These are phyloP conservation scores for Casuarius casuarius DNA, from an alignment of 2,113 vertebrate species.

Conservation along the genomic window DNA sequence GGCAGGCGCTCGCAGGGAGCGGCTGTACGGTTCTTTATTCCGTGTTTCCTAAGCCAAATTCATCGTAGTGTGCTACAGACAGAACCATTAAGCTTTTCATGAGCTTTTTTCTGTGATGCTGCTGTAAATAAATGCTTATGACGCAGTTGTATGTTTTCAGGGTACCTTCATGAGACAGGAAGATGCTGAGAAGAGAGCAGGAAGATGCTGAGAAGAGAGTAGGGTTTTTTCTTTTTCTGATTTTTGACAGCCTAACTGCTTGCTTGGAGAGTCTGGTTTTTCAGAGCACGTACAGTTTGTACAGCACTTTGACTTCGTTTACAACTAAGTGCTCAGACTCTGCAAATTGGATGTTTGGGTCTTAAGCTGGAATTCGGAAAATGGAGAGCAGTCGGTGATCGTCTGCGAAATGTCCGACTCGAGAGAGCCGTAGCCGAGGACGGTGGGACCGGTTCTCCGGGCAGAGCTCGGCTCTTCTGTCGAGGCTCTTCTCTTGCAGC, in stretches of 20 bases:
- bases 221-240: background rate
- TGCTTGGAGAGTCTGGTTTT: background rate
- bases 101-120: background rate
- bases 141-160: rapidly evolving
- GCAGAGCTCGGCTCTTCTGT: background rate
- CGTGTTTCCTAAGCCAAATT: background rate
- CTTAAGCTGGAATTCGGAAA: background rate
- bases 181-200: background rate
- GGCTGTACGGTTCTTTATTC: rapidly evolving
- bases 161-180: rapidly evolving
- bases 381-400: background rate
- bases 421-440: background rate
- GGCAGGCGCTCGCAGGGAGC: background rate
- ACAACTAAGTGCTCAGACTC: background rate
- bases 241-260: background rate
- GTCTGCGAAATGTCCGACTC: background rate
- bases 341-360: background rate
- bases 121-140: background rate
- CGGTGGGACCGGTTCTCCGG: rapidly evolving
- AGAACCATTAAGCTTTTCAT: background rate
- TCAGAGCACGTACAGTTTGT: rapidly evolving
- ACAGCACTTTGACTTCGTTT: background rate
- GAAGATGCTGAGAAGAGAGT: background rate
- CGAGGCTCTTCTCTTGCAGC: background rate
- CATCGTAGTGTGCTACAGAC: background rate